Conservation (phyloP, 2,113 vertebrate genomes). For the Ciconia boyciana region DNA sequence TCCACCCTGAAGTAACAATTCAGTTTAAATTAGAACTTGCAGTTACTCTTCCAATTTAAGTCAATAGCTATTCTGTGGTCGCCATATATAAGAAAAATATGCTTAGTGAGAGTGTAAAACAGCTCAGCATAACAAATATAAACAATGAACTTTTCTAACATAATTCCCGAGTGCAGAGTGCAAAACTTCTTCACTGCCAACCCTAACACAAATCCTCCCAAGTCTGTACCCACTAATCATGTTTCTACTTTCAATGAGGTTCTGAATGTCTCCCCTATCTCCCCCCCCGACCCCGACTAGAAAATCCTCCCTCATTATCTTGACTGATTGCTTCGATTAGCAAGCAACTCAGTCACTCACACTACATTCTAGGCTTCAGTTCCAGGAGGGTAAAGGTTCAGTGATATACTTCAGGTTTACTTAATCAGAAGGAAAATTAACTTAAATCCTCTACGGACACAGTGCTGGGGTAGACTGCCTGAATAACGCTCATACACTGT, state of each 20-base stretch:
- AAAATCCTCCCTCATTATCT: slow-evolving; percentile 56
- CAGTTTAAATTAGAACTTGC: slow-evolving; percentile 42
- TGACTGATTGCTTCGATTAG: slow-evolving; percentile 68
- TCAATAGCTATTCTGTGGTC: neutral
- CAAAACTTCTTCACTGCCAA: neutral
- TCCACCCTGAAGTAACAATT: slow-evolving; percentile 23
- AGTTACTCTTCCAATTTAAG: slow-evolving; percentile 16
- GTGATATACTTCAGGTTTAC: slow-evolving; percentile 31
- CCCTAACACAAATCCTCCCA: neutral
- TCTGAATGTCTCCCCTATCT: neutral
- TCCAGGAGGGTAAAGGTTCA: slow-evolving; percentile 56
- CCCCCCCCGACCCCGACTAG: neutral
- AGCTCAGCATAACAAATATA: neutral
- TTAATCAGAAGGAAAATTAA: slow-evolving; percentile 67
- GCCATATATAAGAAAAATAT: neutral
- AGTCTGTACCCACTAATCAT: neutral
- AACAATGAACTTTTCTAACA: slow-evolving; percentile 6
- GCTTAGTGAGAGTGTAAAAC: neutral
- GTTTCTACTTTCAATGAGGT: slow-evolving; percentile 11
- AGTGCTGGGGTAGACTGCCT: neutral
- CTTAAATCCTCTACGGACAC: slow-evolving; percentile 13
- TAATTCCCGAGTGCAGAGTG: neutral
- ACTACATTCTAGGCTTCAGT: slow-evolving; percentile 15
- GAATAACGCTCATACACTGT: neutral
- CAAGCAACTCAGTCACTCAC: neutral